Evolutionary conservation across 35 echinoderm and acorn worm species (phyloP), one percentile per base, ranked within the genome.

Genomic region (Heliocidaris tuberculata): DNA sequence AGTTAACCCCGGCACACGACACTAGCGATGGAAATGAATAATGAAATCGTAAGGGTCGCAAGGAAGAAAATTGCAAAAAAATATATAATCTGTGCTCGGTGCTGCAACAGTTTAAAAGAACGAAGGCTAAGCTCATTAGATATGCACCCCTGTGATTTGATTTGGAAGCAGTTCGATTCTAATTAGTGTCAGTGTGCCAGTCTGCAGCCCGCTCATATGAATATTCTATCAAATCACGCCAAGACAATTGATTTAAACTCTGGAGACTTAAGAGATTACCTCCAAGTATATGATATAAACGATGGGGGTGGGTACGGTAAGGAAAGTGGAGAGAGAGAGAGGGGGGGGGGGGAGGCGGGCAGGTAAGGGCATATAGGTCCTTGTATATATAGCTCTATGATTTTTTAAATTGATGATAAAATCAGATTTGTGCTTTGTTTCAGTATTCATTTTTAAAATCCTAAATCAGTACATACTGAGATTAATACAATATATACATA

Each of bases 211-310:
- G n/a, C 48, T 59, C 48, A 59, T 93, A 52, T 93, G 91, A 93
- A 93, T 93, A 93, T 49, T 93, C 47, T 48, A 93, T 93, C 91
- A 59, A 93, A 93, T 93, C 91, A 93, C 47, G n/a, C 47, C 47
- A 59, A 59, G 91, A 93, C 91, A 93, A 93, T 93, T 93, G 91
- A 93, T 93, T 93, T 93, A 93, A 93, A 93, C 91, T 93, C 91
- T 49, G 48, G 91, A 59, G 91, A 54, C 50, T 93, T 50, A 48
- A 48, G 87, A 89, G 87, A 89, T 89, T 89, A 89, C 31, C 29
- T 42, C 32, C 47, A 7, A n/a, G 21, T 27, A 8, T n/a, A 78
- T 78, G 65, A 78, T 78, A 78, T 78, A 78, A 78, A n/a, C 65
- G 65, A 78, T 27, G 17, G 52, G 52, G 52, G 60, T 27, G 60